Evolutionary conservation across 2,888 invertebrate genomes (phyloP), one percentile per base, ranked within the genome.

Genomic region (Leptinotarsa haldemani): DNA sequence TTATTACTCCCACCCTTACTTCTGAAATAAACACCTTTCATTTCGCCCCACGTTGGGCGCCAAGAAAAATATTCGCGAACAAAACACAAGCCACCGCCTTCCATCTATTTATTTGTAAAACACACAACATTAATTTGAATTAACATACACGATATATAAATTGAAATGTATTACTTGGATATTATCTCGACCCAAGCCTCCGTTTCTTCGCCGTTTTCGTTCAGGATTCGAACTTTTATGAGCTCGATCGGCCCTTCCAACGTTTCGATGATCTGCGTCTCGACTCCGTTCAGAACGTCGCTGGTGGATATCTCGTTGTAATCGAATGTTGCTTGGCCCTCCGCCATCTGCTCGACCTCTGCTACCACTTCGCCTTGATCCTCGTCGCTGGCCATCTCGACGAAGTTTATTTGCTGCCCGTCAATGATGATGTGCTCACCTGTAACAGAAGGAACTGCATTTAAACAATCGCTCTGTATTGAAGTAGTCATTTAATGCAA

Each of bases 161-260:
- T 13, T 4, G n/a, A 25, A 40, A 40, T 9, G 3, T 12, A 9
- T 25, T 15, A 74, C 71, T 70, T 69, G 25, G 87, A 83, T 58
- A 88, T 85, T 68, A 88, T 86, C 78, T 87, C 87, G 61, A 88
- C 85, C 88, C 88, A 88, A 1, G 88, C 87, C 66, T 88, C 87
- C 76, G 88, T 87, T 69, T 87, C 87, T 73, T 87, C 87, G 0
- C 87, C 87, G 64, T 86, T 83, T 61, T 85, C 86, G 71, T 86
- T 86, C 0, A 87, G 87, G 70, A 88, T 86, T 63, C 86, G 81
- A 15, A 88, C 87, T 75, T 87, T 85, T 0, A 88, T 87, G 18
- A 87, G 81, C 70, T 87, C 87, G 16, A 88, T 80, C 13, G 86
- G 77, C 79, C 88, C 88, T n/a, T 86, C 86, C 3, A 85, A 83